A percentile compares a stretch with the other conserved stretches of the same genome.
These are phyloP conservation scores for Microtus richardsoni DNA, from an alignment of 2,113 vertebrate genomes.

Conservation along the genomic window DNA sequence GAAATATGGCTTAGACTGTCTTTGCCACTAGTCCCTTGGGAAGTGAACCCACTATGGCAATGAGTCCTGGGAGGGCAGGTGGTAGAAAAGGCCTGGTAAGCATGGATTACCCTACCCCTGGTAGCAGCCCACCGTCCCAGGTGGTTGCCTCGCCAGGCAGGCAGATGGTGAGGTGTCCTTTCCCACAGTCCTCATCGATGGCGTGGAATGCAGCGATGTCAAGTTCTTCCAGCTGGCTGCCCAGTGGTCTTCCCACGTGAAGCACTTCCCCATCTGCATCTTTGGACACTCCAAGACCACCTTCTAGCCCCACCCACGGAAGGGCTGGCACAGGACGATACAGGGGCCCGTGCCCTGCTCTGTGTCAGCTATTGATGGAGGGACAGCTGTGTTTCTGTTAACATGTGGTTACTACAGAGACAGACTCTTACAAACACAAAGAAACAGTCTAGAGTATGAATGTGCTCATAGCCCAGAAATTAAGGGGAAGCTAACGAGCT, in stretches of 20 bases:
- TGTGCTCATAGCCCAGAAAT: slow-evolving; percentile 74
- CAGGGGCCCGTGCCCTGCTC: background rate
- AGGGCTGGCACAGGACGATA: background rate
- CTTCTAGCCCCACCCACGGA: slow-evolving; percentile 85
- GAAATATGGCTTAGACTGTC: background rate
- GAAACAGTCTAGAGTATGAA: slow-evolving; percentile 82
- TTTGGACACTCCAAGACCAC: slow-evolving; percentile 96
- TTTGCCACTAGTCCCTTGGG: background rate
- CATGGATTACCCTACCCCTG: background rate
- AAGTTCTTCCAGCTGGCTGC: slow-evolving; percentile 99
- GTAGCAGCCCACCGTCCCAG: background rate
- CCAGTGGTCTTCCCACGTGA: slow-evolving; percentile 99
- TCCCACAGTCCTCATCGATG: slow-evolving; percentile 94
- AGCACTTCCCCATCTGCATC: slow-evolving; percentile 97
- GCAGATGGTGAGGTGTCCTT: slow-evolving; percentile 43
- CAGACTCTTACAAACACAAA: slow-evolving; percentile 81
- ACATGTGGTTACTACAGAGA: slow-evolving; percentile 85
- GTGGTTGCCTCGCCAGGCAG: background rate
- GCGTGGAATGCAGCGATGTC: slow-evolving; percentile 98
- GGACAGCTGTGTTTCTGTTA: slow-evolving; percentile 83
- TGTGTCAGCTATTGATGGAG: slow-evolving; percentile 61
- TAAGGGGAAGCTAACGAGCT: slow-evolving; percentile 56
- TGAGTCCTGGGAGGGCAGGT: background rate
- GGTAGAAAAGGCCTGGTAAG: background rate
- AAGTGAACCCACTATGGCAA: background rate